A percentile compares a stretch with the other conserved stretches of the same genome.
Conservation (phyloP, 2,113 vertebrate genomes). For the Hydrolagus affinis region DNA sequence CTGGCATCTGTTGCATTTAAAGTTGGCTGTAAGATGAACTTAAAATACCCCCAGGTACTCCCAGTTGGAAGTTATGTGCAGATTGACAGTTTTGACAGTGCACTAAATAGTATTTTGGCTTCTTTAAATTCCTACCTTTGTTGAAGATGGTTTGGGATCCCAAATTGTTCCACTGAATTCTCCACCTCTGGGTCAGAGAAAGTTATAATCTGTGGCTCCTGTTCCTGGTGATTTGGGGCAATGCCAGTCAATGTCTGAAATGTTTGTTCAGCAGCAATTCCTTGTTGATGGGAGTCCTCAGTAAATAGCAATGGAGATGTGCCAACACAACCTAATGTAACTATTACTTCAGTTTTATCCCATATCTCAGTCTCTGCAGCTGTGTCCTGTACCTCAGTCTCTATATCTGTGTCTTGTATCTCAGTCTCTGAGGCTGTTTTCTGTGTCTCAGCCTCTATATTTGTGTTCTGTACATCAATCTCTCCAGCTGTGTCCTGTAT, state of each 20-base stretch:
- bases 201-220: background rate
- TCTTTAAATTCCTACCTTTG: conserved; percentile 6
- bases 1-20: too few relatives aligned
- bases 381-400: too few relatives aligned
- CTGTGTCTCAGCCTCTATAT: too few relatives aligned
- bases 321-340: background rate
- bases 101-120: background rate
- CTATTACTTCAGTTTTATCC: background rate
- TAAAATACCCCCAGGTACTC: background rate
- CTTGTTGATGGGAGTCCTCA: background rate
- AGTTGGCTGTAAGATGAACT: background rate
- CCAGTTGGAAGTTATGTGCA: background rate
- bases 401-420: too few relatives aligned
- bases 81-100: background rate
- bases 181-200: background rate
- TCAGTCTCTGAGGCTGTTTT: too few relatives aligned
- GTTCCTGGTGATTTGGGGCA: background rate
- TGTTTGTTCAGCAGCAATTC: too few relatives aligned
- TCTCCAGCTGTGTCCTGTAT: too few relatives aligned
- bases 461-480: too few relatives aligned
- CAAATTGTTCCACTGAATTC: background rate
- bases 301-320: background rate
- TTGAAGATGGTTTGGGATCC: background rate
- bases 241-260: background rate
- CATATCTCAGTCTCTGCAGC: too few relatives aligned